These are phyloP conservation scores for Minunthozetes semirufus DNA, from an alignment of 2,888 invertebrate genomes.

Conservation along the genomic window DNA sequence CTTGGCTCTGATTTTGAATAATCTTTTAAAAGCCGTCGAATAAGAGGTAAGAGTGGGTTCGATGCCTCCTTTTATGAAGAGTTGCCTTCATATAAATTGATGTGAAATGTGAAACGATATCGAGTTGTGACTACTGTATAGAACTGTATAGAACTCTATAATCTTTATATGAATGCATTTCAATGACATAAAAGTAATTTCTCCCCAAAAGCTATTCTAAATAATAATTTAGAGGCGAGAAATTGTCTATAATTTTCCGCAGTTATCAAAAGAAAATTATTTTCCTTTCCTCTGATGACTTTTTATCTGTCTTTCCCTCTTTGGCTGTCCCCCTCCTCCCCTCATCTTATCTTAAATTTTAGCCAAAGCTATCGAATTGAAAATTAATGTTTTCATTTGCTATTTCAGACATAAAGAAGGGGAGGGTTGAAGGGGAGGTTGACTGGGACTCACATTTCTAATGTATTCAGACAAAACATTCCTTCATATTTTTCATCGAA, in stretches of 20 bases:
- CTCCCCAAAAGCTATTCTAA: neutral
- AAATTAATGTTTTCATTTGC: no score
- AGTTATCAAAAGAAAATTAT: neutral
- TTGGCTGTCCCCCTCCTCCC: constrained; percentile 24
- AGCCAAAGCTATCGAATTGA: no score
- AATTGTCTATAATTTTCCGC: constrained; percentile 10
- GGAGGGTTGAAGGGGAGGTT: no score
- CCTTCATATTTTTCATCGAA: no score
- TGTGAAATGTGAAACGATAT: constrained; percentile 12
- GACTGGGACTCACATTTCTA: no score
- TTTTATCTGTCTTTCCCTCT: constrained; percentile 3
- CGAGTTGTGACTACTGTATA: neutral
- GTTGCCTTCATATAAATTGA: neutral
- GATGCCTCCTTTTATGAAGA: no score
- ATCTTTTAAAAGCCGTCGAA: neutral
- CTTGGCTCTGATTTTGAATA: neutral
- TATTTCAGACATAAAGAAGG: no score
- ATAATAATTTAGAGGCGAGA: constrained; percentile 25
- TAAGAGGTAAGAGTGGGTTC: no score
- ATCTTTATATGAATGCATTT: neutral
- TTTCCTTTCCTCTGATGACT: constrained; percentile 3
- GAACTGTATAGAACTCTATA: no score
- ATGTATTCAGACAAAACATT: no score
- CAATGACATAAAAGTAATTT: neutral
- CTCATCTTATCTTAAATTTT: neutral